phyloP scores from a whole-genome alignment of 2,113 vertebrate genomes.

The Hypomesus transpacificus region DNA sequence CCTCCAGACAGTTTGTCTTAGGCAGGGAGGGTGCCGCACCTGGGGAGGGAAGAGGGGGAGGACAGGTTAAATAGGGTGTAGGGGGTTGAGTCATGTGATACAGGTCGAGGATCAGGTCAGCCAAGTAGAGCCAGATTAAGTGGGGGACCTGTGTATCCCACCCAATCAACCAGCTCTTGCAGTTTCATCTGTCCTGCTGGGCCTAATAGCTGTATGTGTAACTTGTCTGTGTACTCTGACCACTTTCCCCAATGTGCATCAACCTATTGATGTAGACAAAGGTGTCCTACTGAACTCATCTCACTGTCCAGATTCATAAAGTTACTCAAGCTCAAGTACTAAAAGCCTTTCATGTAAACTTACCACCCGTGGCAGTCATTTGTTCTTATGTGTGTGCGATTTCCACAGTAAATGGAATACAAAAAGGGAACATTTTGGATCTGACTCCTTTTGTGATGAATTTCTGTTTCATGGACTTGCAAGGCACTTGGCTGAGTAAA shows the following conservation, averaged over 20 bases:
- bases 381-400: not conserved
- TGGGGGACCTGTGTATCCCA: no score
- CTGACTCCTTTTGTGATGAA: not conserved
- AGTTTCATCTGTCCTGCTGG: no score
- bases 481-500: not conserved
- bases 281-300: no score
- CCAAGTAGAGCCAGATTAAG: no score
- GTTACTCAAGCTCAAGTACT: not conserved
- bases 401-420: not conserved
- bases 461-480: not conserved
- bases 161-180: no score
- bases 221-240: no score
- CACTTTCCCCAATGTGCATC: no score
- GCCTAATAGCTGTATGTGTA: no score
- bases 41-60: slow-evolving; percentile 20
- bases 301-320: not conserved
- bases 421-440: not conserved
- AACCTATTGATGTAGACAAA: no score
- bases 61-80: slow-evolving; percentile 1
- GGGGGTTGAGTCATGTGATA: not conserved
- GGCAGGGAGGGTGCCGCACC: slow-evolving; percentile 24
- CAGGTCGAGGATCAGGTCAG: not conserved
- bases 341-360: no score
- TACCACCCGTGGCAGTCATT: no score
- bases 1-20: slow-evolving; percentile 74